Percentiles rank a stretch among this genome's conserved stretches.
phyloP scores from a whole-genome alignment of 2,113 vertebrate species.

The Cygnus buccinator region DNA sequence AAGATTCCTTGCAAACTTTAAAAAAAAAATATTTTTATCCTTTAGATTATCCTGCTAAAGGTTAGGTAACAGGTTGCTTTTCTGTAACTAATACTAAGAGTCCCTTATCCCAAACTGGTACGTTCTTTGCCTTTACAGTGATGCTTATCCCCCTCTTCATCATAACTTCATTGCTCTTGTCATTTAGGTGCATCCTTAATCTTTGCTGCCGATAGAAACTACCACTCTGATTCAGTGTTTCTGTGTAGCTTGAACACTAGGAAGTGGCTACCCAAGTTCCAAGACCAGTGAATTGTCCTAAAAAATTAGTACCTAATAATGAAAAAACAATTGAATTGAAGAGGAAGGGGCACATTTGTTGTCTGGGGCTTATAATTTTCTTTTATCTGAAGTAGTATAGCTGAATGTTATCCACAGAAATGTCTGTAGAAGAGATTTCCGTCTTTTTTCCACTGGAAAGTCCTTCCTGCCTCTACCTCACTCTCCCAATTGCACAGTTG shows the following conservation, averaged over 20 bases:
- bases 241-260: neutral
- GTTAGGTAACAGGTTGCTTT: no score
- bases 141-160: neutral
- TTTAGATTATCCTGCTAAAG: neutral
- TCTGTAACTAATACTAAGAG: neutral
- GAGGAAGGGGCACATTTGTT: neutral
- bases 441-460: neutral
- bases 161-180: accelerated
- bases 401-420: neutral
- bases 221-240: accelerated
- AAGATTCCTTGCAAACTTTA: neutral
- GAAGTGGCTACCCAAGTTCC: neutral
- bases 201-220: neutral
- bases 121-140: neutral
- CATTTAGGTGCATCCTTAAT: neutral
- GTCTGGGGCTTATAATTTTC: neutral
- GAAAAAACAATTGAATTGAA: accelerated
- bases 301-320: neutral
- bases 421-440: neutral
- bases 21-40: neutral
- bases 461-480: neutral
- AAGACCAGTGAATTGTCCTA: neutral
- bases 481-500: neutral
- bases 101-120: neutral
- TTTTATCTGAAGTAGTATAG: neutral